Base-by-base conservation (phyloP, 2,888 invertebrate genomes). In the Digitonthophagus gazella region DNA sequence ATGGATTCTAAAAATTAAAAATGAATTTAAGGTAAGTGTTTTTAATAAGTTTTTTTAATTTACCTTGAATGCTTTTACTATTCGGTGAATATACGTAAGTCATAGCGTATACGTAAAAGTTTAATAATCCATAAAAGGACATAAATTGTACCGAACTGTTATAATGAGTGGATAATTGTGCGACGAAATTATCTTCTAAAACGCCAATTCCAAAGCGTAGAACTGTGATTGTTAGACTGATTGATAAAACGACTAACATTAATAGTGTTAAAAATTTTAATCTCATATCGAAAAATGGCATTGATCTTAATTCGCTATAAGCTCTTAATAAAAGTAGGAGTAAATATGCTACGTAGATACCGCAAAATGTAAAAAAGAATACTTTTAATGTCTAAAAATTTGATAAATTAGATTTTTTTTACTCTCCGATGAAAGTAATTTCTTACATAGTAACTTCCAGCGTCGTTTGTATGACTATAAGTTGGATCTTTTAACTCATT, bases 281-380 rank as follows among this genome's bases (percentile, higher is more conserved):
- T 65, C 98, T 87, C 80, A 96, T 85, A 97, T 97, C 97, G 84
- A 98, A 98, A 85, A 93, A 98, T 72, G 98, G 97, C 97, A 98
- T 97, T 55, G 95, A 93, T 78, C 97, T 88, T 66, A 98, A 86
- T 84, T 98, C 98, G 72, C 93, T 95, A 82, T 97, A 98, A 16
- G 98, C 96, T 80, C 92, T 90, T 70, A 97, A 84, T 75, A 97
- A 89, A 72, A 98, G 85, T 77, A 94, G 88, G 18, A 91, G 81
- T 76, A 98, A 85, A 84, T 97, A 97, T 58, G 95, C 84, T 75
- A 97, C 85, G 82, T 98, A 98, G 75, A 96, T 82, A 65, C 90
- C 89, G 71, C 94, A 90, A 75, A 93, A 91, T 65, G 92, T 88
- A 82, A 95, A 94, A 86, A 97, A 97, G 83, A 95, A 93, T 72